Conservation (phyloP, 1,140 invertebrate genomes). For the Leptinotarsa texana region DNA sequence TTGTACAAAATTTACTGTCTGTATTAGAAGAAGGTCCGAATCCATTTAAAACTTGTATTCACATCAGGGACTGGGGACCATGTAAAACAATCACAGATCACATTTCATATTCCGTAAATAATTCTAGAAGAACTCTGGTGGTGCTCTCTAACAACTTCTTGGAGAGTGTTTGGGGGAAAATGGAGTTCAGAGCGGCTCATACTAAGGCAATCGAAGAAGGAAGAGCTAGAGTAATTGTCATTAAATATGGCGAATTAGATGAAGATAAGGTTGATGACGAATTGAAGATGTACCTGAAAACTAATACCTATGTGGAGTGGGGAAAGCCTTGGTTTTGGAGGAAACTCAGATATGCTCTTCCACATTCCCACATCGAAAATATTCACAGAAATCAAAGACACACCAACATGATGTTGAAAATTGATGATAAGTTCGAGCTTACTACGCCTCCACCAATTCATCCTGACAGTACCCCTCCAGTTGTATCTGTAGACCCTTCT, state of each 20-base stretch:
- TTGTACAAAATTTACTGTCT: slow-evolving; percentile 69
- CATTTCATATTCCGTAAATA: slow-evolving; percentile 76
- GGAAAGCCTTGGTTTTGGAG: slow-evolving; percentile 88
- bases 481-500: slow-evolving; percentile 23
- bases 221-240: slow-evolving; percentile 65
- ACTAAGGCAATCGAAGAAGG: slow-evolving; percentile 74
- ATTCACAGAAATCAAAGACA: slow-evolving; percentile 9
- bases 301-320: slow-evolving; percentile 87
- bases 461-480: slow-evolving; percentile 30
- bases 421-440: slow-evolving; percentile 28
- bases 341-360: slow-evolving; percentile 70
- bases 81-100: slow-evolving; percentile 79
- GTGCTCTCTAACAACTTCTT: slow-evolving; percentile 82
- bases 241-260: slow-evolving; percentile 76
- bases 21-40: slow-evolving; percentile 66
- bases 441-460: slow-evolving; percentile 5
- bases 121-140: slow-evolving; percentile 80
- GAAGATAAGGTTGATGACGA: slow-evolving; percentile 72
- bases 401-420: slow-evolving; percentile 22
- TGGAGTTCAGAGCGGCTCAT: slow-evolving; percentile 84
- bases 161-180: slow-evolving; percentile 80
- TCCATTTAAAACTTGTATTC: slow-evolving; percentile 73
- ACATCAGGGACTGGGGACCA: slow-evolving; percentile 78
- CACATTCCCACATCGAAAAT: slow-evolving; percentile 29
- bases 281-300: slow-evolving; percentile 74